phyloP scores from a whole-genome alignment of 2,888 invertebrate species.

The Coelopa pilipes region DNA sequence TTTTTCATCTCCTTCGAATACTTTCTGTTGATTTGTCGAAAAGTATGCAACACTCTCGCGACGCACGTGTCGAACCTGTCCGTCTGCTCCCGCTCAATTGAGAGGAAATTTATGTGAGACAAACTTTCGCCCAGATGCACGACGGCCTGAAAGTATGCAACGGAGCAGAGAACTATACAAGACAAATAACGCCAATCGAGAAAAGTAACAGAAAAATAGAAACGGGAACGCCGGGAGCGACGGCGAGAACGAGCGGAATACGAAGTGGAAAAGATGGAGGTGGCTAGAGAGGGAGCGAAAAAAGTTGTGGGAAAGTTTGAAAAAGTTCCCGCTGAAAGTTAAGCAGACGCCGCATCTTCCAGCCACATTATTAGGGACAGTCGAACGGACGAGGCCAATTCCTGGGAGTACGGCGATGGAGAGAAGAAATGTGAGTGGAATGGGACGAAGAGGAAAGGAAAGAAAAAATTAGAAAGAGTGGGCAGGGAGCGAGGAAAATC shows the following conservation, averaged over 20 bases:
- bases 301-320: neutral
- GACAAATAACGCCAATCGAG: neutral
- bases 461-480: too few species aligned
- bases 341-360: conserved; percentile 2
- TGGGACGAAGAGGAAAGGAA: too few species aligned
- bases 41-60: conserved; percentile 15
- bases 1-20: neutral
- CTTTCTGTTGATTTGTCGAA: neutral
- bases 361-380: neutral
- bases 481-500: too few species aligned
- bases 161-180: neutral
- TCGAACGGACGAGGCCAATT: too few species aligned
- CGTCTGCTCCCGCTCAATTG: neutral
- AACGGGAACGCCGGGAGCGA: too few species aligned
- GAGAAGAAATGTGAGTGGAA: too few species aligned
- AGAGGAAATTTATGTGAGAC: conserved; percentile 11
- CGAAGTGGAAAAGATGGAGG: too few species aligned
- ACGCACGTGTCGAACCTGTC: neutral
- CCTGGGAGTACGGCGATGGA: too few species aligned
- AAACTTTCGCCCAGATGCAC: conserved; percentile 1
- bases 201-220: neutral
- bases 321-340: neutral
- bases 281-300: neutral
- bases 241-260: too few species aligned
- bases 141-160: conserved; percentile 19